Evolutionary conservation across 2,888 invertebrate genomes (phyloP).

Genomic region (Brassicogethes aeneus): DNA sequence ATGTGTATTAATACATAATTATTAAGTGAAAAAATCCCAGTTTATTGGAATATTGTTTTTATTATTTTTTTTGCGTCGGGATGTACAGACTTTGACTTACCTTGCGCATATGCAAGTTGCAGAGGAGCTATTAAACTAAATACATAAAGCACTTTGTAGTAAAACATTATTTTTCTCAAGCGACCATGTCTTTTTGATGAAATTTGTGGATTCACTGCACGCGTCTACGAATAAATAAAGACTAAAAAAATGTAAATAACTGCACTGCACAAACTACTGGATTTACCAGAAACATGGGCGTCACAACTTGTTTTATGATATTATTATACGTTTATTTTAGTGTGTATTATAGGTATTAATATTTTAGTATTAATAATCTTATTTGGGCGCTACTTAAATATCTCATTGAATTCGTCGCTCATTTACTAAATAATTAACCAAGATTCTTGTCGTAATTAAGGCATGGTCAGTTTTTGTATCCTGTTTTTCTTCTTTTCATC

Average conservation of each 20-base stretch:
- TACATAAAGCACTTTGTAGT: not conserved
- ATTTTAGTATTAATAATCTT: too few species aligned
- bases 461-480: constrained; percentile 3
- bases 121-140: not conserved
- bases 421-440: not conserved
- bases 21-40: too few species aligned
- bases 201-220: too few species aligned
- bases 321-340: not conserved
- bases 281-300: constrained; percentile 12
- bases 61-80: too few species aligned
- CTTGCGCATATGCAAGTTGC: not conserved
- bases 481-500: constrained; percentile 1
- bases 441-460: not conserved
- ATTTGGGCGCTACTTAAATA: not conserved
- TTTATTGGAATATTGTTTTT: too few species aligned
- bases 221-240: too few species aligned
- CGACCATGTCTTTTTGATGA: too few species aligned
- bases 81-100: not conserved
- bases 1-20: too few species aligned
- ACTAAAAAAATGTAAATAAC: not conserved
- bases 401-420: not conserved
- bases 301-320: constrained; percentile 5
- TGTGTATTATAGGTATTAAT: too few species aligned
- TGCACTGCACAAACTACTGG: constrained; percentile 1
- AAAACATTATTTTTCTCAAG: not conserved